Conservation (phyloP, 2,888 invertebrate genomes). For the Tholera decimalis region DNA sequence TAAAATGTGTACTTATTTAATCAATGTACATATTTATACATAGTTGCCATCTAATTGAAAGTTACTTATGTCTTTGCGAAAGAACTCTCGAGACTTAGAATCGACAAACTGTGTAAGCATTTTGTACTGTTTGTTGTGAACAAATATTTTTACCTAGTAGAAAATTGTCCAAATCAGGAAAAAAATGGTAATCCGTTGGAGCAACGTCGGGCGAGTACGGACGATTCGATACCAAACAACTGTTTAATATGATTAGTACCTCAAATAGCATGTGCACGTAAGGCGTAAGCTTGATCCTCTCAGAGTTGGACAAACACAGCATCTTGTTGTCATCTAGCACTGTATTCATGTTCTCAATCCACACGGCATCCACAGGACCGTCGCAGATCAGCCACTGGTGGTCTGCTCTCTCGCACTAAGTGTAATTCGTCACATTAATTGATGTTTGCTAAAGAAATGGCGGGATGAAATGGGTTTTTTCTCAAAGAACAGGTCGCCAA, state of each 20-base stretch:
- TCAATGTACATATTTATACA: too few species aligned
- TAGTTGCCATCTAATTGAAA: too few species aligned
- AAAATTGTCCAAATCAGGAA: too few species aligned
- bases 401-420: conserved; percentile 90
- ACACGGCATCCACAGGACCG: conserved; percentile 97
- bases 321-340: conserved; percentile 98
- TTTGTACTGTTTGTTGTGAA: too few species aligned
- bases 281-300: conserved; percentile 96
- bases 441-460: background rate
- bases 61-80: too few species aligned
- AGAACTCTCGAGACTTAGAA: too few species aligned
- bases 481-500: background rate
- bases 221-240: too few species aligned
- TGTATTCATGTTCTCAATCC: conserved; percentile 98
- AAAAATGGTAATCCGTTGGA: too few species aligned
- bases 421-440: background rate
- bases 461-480: background rate
- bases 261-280: conserved; percentile 98
- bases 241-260: conserved; percentile 73
- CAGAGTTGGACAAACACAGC: conserved; percentile 97
- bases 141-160: too few species aligned
- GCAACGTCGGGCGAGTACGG: too few species aligned
- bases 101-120: too few species aligned
- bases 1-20: too few species aligned
- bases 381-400: conserved; percentile 98